Evolutionary conservation across 2,797 vertebrate species (phyloP).

Genomic region (Enteromius mattozi): DNA sequence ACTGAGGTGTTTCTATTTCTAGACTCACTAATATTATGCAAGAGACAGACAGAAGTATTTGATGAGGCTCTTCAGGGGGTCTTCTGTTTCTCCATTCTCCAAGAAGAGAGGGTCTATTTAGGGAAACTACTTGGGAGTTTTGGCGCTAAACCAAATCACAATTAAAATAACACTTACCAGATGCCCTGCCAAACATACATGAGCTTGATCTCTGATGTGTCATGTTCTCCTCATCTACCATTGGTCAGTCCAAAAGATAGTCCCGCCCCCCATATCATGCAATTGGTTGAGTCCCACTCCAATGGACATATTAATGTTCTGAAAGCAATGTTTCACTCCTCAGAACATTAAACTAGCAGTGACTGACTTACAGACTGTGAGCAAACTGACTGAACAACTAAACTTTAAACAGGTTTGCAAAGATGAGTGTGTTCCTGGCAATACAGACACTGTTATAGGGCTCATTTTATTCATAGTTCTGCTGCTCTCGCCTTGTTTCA

Average conservation of each 20-base stretch:
- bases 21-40: neutral
- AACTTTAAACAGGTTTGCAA: neutral
- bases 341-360: neutral
- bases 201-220: neutral
- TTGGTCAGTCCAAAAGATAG: neutral
- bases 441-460: neutral
- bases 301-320: neutral
- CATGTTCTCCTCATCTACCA: neutral
- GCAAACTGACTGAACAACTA: neutral
- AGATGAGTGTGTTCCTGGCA: neutral
- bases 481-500: neutral
- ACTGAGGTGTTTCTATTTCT: neutral
- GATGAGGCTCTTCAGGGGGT: neutral
- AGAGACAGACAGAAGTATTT: neutral
- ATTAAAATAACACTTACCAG: neutral
- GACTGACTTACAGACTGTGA: neutral
- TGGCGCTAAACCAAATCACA: neutral
- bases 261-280: neutral
- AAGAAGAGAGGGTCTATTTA: neutral
- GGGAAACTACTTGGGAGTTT: neutral
- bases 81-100: neutral
- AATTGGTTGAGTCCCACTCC: neutral
- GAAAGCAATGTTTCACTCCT: neutral
- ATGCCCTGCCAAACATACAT: neutral
- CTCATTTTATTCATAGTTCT: neutral